Base-by-base conservation (phyloP, 2,888 invertebrate genomes). In the Melinopterus prodromus region DNA sequence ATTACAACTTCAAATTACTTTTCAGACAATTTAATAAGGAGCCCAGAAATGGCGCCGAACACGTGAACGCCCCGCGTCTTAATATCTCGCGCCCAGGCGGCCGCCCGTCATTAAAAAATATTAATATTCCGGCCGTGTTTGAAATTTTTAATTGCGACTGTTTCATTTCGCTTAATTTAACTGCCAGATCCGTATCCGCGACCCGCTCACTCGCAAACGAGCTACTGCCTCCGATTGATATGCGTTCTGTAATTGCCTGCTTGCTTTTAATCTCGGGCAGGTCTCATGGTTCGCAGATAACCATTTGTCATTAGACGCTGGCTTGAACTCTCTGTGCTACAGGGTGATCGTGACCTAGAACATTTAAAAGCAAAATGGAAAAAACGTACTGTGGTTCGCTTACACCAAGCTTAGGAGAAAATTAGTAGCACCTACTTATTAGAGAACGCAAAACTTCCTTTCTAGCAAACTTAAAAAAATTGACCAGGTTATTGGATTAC, bases 1-100 rank as follows among this genome's bases (percentile, higher is more conserved):
- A 89, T 89, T 89, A 89, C 89, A 89, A 89, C 88, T 89, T 89
- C 87, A 87, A 88, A 89, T 89, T 89, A 89, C 89, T 89, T 89
- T 89, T 88, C 87, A 87, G 88, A 88, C 88, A 88, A 88, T 89
- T 89, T 89, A 88, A 89, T 89, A 88, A 88, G 87, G 88, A 88
- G 84, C 86, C 74, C 74, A 74, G 74, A 74, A 74, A 74, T 74
- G 74, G 74, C 74, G 74, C 74, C 74, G 36, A 37, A 74, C 74
- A 36, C 74, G 74, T 74, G 74, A 74, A 74, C 74, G 74, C 37
- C 74, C 37, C 36, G 35, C 74, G 74, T 74, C 74, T 74, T 35
- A 26, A 36, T 74, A 74, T 36, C 74, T 15, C 74, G 53, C 53
- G 53, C 35, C n/a, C 74, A 36, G 74, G 26, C 26, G 9, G 53